phyloP scores from a whole-genome alignment of 2,113 vertebrate species.

The Aix galericulata region DNA sequence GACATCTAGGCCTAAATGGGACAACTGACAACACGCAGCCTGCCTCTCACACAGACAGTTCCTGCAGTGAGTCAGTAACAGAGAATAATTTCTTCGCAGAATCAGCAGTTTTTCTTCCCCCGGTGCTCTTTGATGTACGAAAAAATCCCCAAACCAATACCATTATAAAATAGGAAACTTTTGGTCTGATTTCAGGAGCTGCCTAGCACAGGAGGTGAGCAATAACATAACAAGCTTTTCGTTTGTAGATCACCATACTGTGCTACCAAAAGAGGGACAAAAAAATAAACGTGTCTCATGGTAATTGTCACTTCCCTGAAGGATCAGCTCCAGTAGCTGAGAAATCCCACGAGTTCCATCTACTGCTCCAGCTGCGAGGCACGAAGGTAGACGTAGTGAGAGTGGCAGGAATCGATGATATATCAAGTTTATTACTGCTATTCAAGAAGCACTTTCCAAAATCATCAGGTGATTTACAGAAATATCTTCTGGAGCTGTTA shows the following conservation, averaged over 20 bases:
- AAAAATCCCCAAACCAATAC: too few species aligned
- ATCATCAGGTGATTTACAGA: not conserved
- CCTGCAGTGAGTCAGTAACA: not conserved
- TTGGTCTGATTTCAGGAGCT: not conserved
- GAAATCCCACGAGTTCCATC: not conserved
- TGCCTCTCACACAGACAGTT: not conserved
- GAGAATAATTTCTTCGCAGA: not conserved
- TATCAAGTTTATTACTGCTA: not conserved
- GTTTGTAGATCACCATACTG: not conserved
- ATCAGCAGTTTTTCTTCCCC: not conserved
- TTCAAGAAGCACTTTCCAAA: not conserved
- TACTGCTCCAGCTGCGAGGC: not conserved
- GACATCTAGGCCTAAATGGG: not conserved
- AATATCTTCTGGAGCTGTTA: not conserved
- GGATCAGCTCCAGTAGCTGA: not conserved
- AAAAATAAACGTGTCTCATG: not conserved
- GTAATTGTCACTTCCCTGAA: not conserved
- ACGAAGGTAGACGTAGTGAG: too few species aligned
- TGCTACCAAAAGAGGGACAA: not conserved
- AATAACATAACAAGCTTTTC: not conserved
- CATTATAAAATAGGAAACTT: not conserved
- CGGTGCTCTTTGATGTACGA: not conserved
- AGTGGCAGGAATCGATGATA: too few species aligned
- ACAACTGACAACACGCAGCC: not conserved
- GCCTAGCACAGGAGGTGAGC: not conserved